A percentile compares a stretch with the other conserved stretches of the same genome.
phyloP scores from a whole-genome alignment of 2,888 invertebrate species.

The Netelia virgata region DNA sequence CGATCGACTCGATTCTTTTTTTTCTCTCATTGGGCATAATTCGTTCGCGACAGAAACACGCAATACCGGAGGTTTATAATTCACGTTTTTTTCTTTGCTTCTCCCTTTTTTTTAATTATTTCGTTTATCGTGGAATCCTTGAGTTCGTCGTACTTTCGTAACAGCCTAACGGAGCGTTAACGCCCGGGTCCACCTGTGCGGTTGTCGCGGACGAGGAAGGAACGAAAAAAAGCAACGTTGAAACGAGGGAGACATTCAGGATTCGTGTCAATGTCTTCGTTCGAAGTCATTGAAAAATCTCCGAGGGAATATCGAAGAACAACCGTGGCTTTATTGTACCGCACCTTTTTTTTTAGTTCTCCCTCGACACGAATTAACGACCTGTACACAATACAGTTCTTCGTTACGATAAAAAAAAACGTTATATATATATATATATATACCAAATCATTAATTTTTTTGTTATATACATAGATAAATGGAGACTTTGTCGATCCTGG shows the following conservation, averaged over 20 bases:
- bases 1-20: neutral
- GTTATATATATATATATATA: neutral
- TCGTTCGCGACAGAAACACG: neutral
- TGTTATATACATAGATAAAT: neutral
- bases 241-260: slow-evolving; percentile 19
- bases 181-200: neutral
- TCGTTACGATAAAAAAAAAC: neutral
- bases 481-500: neutral
- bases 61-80: neutral
- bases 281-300: slow-evolving; percentile 5
- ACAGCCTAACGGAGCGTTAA: slow-evolving; percentile 58
- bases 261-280: slow-evolving; percentile 24
- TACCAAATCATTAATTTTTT: neutral
- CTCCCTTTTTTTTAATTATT: too few species aligned
- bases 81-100: neutral
- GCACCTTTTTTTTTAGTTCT: neutral
- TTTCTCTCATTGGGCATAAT: neutral
- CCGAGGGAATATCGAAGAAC: neutral
- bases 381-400: neutral
- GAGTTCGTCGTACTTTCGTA: slow-evolving; percentile 66
- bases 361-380: slow-evolving; percentile 2
- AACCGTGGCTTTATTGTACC: neutral
- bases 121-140: slow-evolving; percentile 51
- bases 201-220: neutral
- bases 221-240: slow-evolving; percentile 11